These are phyloP conservation scores for Homalodisca vitripennis DNA, from an alignment of 1,140 invertebrate species.

Conservation along the genomic window DNA sequence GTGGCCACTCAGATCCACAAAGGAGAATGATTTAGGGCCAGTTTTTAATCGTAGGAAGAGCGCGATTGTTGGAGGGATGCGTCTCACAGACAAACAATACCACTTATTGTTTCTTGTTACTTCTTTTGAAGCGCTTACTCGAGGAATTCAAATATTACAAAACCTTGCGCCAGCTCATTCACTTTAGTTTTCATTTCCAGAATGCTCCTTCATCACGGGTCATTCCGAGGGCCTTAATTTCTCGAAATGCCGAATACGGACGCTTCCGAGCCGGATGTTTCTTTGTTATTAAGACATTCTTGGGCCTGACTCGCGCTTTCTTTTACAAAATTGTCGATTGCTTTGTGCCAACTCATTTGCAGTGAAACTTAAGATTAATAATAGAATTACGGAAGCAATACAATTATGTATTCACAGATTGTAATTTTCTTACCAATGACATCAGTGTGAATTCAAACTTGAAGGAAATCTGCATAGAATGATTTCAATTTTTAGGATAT, in stretches of 20 bases:
- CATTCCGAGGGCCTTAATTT: constrained; percentile 17
- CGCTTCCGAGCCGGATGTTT: background rate
- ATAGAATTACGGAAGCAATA: too few species aligned
- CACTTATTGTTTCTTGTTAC: constrained; percentile 24
- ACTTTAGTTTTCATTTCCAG: constrained; percentile 21
- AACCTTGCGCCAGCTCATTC: constrained; percentile 19
- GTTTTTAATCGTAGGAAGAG: constrained; percentile 23
- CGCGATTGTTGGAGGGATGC: constrained; percentile 6
- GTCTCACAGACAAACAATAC: constrained; percentile 22
- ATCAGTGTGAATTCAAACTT: too few species aligned
- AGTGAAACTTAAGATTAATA: too few species aligned
- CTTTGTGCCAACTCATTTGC: too few species aligned
- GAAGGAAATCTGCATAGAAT: too few species aligned
- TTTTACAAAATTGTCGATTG: too few species aligned
- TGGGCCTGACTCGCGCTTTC: background rate
- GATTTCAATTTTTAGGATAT: too few species aligned
- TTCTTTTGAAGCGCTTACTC: constrained; percentile 17
- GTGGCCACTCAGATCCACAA: constrained; percentile 14
- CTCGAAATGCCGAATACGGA: background rate
- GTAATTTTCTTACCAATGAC: too few species aligned
- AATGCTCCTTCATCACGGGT: constrained; percentile 19
- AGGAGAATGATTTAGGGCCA: constrained; percentile 23
- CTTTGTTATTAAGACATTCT: background rate
- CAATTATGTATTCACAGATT: too few species aligned
- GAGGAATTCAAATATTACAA: constrained; percentile 24